Evolutionary conservation across 2,113 vertebrate genomes (phyloP).

Genomic region (Apodemus speciosus): DNA sequence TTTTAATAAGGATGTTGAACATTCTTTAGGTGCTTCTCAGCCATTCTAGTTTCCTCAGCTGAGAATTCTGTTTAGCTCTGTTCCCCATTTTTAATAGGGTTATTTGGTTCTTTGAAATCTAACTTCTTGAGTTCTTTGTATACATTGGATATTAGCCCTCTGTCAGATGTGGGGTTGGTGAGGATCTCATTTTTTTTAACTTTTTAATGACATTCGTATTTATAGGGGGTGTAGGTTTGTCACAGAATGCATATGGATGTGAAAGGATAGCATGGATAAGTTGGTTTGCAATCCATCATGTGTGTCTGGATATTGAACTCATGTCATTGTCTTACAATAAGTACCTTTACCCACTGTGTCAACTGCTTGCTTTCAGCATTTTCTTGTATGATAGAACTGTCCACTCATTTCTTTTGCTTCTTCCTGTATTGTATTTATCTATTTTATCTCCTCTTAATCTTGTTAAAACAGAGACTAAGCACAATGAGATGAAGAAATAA

Average conservation of each 20-base stretch:
- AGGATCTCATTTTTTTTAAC: too few species aligned
- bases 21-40: too few species aligned
- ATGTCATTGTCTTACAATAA: neutral
- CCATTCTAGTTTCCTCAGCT: too few species aligned
- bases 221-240: neutral
- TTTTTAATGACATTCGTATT: neutral
- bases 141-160: too few species aligned
- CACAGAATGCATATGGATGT: neutral
- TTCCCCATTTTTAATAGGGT: too few species aligned
- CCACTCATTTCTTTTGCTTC: neutral
- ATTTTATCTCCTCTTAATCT: neutral
- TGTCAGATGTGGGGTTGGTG: too few species aligned
- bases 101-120: too few species aligned
- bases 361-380: neutral
- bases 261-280: neutral
- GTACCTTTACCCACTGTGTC: neutral
- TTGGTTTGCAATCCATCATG: neutral
- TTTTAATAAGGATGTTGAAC: too few species aligned
- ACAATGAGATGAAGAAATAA: neutral
- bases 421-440: neutral
- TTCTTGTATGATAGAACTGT: neutral
- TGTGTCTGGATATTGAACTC: too few species aligned
- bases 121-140: too few species aligned
- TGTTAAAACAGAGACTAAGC: neutral
- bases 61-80: too few species aligned